Conservation (phyloP, 1,140 invertebrate species). For the Aleiodes sp. region DNA sequence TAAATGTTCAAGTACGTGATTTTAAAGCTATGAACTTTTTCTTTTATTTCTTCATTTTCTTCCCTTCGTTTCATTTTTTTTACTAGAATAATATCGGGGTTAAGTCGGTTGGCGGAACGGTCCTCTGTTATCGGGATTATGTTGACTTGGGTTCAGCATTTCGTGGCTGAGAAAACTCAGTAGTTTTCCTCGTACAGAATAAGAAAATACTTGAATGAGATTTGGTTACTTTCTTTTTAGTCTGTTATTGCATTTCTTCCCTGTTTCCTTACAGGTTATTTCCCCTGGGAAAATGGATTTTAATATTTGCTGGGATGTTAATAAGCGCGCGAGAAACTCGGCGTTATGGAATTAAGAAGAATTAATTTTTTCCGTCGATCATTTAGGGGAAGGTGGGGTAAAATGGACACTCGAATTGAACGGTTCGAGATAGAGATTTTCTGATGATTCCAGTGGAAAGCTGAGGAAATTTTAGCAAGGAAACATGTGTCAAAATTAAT, state of each 20-base stretch:
- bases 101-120: not conserved
- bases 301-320: not conserved
- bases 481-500: too few species aligned
- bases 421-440: too few species aligned
- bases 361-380: too few species aligned
- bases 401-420: too few species aligned
- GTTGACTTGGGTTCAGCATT: not conserved
- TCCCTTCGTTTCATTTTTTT: not conserved
- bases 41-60: not conserved
- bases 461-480: too few species aligned
- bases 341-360: too few species aligned
- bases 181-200: not conserved
- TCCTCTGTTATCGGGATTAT: conserved; percentile 12
- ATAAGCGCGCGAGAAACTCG: too few species aligned
- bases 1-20: not conserved
- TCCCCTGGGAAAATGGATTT: not conserved
- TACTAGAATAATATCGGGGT: conserved; percentile 1
- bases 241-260: not conserved
- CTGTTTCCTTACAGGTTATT: not conserved
- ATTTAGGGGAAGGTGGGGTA: too few species aligned
- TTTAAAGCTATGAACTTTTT: conserved; percentile 3
- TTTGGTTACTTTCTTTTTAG: not conserved
- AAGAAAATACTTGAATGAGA: not conserved
- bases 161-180: not conserved
- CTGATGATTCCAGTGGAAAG: too few species aligned